Evolutionary conservation across 1,140 invertebrate species (phyloP).

Genomic region (Helicorthomorpha holstii): DNA sequence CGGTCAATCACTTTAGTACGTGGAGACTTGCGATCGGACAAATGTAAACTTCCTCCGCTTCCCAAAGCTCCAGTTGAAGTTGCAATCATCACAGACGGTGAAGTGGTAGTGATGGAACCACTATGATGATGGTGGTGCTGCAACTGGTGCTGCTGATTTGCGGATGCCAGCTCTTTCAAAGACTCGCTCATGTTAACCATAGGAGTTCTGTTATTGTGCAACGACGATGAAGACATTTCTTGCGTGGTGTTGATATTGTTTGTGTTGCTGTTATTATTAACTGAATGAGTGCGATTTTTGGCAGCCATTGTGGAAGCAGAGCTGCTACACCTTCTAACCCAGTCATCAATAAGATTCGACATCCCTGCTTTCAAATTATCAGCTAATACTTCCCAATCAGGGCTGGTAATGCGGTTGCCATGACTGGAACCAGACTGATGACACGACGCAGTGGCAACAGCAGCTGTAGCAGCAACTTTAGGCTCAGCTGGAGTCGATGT

Average conservation of each 20-base stretch:
- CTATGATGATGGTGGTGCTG: background rate
- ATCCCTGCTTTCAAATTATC: slow-evolving; percentile 73
- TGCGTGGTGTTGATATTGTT: background rate
- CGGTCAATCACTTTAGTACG: slow-evolving; percentile 57
- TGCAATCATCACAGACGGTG: slow-evolving; percentile 14
- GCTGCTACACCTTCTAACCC: background rate
- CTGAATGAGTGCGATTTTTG: too few relatives aligned
- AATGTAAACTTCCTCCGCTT: slow-evolving; percentile 33
- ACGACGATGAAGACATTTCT: background rate
- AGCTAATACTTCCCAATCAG: slow-evolving; percentile 67
- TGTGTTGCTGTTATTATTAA: background rate
- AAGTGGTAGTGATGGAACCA: slow-evolving; percentile 8
- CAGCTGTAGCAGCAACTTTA: slow-evolving; percentile 10
- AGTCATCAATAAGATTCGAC: slow-evolving; percentile 57
- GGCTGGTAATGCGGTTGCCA: slow-evolving; percentile 15
- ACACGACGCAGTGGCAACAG: slow-evolving; percentile 22
- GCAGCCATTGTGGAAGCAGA: background rate
- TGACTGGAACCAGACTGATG: slow-evolving; percentile 20
- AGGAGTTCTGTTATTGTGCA: background rate
- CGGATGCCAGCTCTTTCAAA: background rate
- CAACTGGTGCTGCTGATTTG: slow-evolving; percentile 33
- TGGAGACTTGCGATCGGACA: slow-evolving; percentile 65
- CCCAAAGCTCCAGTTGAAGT: slow-evolving; percentile 11
- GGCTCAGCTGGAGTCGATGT: slow-evolving; percentile 18
- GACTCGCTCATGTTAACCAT: slow-evolving; percentile 10